Evolutionary conservation across 2,888 invertebrate species (phyloP).

Genomic region (Horisme vitalbata): DNA sequence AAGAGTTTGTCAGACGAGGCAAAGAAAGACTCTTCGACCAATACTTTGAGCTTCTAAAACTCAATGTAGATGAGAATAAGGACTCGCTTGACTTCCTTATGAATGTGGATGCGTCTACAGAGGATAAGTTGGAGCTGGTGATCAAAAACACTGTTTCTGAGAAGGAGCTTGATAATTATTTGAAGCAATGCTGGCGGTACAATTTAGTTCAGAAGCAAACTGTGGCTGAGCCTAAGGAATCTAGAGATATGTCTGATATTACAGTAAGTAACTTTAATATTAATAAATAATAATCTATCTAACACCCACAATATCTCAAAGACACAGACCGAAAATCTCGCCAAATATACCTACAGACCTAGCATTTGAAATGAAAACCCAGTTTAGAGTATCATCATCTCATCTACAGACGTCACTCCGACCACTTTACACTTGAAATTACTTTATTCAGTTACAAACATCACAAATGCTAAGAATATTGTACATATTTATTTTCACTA

Average conservation of each 20-base stretch:
- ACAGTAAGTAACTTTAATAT: slow-evolving; percentile 45
- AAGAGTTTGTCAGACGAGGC: slow-evolving; percentile 65
- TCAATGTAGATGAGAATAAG: slow-evolving; percentile 40
- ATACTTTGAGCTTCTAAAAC: slow-evolving; percentile 47
- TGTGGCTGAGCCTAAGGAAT: slow-evolving; percentile 13
- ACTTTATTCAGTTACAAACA: no score
- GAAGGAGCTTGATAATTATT: slow-evolving; percentile 68
- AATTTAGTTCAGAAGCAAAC: slow-evolving; percentile 58
- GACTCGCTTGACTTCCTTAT: slow-evolving; percentile 57
- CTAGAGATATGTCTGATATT: slow-evolving; percentile 43
- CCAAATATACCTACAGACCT: no score
- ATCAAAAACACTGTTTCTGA: slow-evolving; percentile 56
- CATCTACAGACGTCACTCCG: no score
- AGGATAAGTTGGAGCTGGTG: slow-evolving; percentile 67
- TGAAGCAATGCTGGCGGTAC: slow-evolving; percentile 72
- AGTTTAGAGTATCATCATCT: no score
- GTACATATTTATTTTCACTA: no score
- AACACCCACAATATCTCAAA: no score
- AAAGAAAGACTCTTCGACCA: slow-evolving; percentile 68
- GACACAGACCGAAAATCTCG: no score
- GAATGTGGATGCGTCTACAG: slow-evolving; percentile 65
- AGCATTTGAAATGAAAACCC: no score
- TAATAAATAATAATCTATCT: no score
- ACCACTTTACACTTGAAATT: no score
- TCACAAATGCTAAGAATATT: no score